Evolutionary conservation across 2,797 vertebrate genomes (phyloP).

Genomic region (Cyclopterus lumpus): DNA sequence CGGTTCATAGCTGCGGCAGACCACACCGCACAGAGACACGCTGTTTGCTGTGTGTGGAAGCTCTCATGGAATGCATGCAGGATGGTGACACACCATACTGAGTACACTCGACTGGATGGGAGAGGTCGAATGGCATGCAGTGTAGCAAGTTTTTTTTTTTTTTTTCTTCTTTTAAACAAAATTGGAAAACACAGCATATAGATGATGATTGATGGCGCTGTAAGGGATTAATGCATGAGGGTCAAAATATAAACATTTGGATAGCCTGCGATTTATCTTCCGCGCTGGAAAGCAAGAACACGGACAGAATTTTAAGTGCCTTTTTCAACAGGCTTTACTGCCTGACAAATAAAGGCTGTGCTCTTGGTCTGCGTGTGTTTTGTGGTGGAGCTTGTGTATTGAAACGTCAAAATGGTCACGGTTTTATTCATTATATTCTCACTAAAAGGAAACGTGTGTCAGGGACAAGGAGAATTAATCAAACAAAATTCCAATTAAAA

Average conservation of each 20-base stretch:
- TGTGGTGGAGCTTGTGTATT: background rate
- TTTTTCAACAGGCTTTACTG: background rate
- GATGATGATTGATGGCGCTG: slow-evolving; percentile 36
- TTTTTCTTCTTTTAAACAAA: too few species aligned
- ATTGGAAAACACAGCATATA: background rate
- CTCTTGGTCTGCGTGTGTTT: background rate
- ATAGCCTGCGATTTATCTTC: slow-evolving; percentile 42
- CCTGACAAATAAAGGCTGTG: background rate
- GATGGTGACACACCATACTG: slow-evolving; percentile 5
- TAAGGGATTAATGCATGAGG: slow-evolving; percentile 15
- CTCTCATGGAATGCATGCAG: background rate
- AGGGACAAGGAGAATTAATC: background rate
- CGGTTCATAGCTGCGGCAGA: slow-evolving; percentile 1
- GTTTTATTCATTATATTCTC: slow-evolving; percentile 9
- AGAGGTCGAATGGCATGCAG: background rate
- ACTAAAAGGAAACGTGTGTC: background rate
- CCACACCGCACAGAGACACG: slow-evolving; percentile 25
- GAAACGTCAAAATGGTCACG: slow-evolving; percentile 4
- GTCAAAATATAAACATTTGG: slow-evolving; percentile 50
- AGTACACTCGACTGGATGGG: background rate
- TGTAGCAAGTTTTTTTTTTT: too few species aligned
- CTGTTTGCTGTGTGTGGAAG: slow-evolving; percentile 12
- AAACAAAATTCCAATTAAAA: background rate
- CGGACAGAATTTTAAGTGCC: slow-evolving; percentile 20
- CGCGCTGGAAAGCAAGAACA: slow-evolving; percentile 20